phyloP scores from a whole-genome alignment of 2,888 invertebrate genomes.

The Lasioglossum malachurum region DNA sequence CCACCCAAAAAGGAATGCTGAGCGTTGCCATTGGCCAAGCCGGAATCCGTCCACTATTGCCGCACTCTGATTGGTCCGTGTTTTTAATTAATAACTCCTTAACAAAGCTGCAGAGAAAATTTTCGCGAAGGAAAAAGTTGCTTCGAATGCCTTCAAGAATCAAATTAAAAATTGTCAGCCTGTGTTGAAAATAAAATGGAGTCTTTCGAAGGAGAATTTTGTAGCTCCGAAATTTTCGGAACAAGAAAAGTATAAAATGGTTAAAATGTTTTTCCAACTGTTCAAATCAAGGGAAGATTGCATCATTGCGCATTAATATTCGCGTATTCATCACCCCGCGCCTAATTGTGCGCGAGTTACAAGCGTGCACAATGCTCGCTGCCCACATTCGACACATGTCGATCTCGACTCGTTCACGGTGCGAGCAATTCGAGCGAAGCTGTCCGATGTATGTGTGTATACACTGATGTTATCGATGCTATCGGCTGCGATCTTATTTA shows the following conservation, averaged over 20 bases:
- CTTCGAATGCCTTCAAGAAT: too few species aligned
- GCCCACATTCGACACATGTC: slow-evolving; percentile 23
- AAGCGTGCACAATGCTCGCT: slow-evolving; percentile 14
- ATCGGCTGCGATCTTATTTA: slow-evolving; percentile 60
- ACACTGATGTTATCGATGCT: slow-evolving; percentile 48
- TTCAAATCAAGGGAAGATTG: not conserved
- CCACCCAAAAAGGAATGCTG: not conserved
- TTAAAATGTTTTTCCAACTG: not conserved
- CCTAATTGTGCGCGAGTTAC: slow-evolving; percentile 26
- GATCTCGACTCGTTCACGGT: slow-evolving; percentile 10
- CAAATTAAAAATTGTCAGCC: too few species aligned
- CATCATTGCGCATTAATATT: not conserved
- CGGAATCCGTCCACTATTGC: too few species aligned
- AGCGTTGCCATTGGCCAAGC: too few species aligned
- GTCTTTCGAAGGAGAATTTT: not conserved
- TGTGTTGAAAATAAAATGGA: too few species aligned
- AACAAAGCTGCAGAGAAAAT: too few species aligned
- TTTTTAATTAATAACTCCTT: too few species aligned
- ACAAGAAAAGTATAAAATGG: not conserved
- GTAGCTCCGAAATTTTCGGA: not conserved
- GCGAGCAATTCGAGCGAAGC: slow-evolving; percentile 13
- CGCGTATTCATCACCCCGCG: not conserved
- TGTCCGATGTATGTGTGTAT: not conserved
- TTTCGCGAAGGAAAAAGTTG: too few species aligned
- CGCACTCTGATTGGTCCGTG: too few species aligned